Conservation (phyloP, 2,797 vertebrate species). For the Malurus leucopterus region DNA sequence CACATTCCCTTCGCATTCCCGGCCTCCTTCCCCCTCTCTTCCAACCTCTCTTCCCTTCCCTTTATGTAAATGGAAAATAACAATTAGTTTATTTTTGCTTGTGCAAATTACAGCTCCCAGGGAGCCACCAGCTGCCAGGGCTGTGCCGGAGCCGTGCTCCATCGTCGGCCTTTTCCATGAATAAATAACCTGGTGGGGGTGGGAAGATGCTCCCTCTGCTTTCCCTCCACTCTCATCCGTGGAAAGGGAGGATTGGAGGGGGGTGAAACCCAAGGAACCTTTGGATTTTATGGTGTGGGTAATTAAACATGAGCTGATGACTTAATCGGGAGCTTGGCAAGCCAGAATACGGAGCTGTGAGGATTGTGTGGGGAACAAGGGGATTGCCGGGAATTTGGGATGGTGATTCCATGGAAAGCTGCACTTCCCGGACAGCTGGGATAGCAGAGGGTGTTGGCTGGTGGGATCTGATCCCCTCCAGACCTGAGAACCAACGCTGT, state of each 20-base stretch:
- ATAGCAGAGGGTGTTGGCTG: not conserved
- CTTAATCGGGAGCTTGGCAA: not conserved
- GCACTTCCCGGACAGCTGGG: not conserved
- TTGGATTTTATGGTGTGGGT: not conserved
- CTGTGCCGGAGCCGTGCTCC: not conserved
- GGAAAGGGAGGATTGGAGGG: not conserved
- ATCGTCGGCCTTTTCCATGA: not conserved
- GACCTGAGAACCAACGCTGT: rapidly evolving
- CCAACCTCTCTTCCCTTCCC: not conserved
- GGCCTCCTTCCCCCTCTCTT: not conserved
- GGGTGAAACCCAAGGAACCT: not conserved
- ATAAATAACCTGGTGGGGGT: constrained; percentile 27
- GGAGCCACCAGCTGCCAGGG: constrained; percentile 46
- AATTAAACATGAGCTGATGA: not conserved
- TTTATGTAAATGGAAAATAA: constrained; percentile 42
- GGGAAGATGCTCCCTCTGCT: not conserved
- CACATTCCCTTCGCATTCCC: not conserved
- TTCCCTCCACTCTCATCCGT: not conserved
- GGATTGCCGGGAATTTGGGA: rapidly evolving
- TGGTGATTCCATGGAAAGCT: not conserved
- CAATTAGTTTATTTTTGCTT: constrained; percentile 53
- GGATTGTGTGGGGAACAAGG: not conserved
- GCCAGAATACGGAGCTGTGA: not conserved
- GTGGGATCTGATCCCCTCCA: rapidly evolving
- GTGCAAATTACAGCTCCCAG: constrained; percentile 45